phyloP scores from a whole-genome alignment of 2,797 vertebrate species.

The Momotus momota region DNA sequence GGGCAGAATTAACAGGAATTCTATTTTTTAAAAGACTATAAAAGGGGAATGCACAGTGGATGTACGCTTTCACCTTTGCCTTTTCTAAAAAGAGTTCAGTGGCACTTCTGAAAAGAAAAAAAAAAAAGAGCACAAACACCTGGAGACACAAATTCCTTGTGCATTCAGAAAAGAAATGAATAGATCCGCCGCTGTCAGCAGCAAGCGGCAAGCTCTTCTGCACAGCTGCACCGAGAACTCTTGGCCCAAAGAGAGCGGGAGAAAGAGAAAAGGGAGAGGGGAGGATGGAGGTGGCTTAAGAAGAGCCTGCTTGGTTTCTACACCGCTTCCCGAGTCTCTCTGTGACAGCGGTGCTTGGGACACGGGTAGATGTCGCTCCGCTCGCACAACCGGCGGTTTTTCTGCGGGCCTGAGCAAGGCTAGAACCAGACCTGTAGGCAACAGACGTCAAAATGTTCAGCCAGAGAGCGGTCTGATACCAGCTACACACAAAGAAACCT shows the following conservation, averaged over 20 bases:
- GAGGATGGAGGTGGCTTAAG: background rate
- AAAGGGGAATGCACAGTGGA: background rate
- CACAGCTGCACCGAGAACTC: background rate
- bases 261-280: background rate
- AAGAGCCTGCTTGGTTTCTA: background rate
- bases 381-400: accelerated
- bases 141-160: background rate
- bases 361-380: accelerated
- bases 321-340: background rate
- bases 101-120: background rate
- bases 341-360: background rate
- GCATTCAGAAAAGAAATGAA: background rate
- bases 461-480: background rate
- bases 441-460: background rate
- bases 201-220: background rate
- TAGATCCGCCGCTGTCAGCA: background rate
- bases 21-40: background rate
- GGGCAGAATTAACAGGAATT: background rate
- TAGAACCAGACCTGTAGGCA: background rate
- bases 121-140: background rate
- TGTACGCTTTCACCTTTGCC: background rate
- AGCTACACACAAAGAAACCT: background rate
- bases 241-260: background rate
- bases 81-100: background rate
- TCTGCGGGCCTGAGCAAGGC: background rate